phyloP scores from a whole-genome alignment of 2,797 vertebrate genomes.

The Syngnathus acus region DNA sequence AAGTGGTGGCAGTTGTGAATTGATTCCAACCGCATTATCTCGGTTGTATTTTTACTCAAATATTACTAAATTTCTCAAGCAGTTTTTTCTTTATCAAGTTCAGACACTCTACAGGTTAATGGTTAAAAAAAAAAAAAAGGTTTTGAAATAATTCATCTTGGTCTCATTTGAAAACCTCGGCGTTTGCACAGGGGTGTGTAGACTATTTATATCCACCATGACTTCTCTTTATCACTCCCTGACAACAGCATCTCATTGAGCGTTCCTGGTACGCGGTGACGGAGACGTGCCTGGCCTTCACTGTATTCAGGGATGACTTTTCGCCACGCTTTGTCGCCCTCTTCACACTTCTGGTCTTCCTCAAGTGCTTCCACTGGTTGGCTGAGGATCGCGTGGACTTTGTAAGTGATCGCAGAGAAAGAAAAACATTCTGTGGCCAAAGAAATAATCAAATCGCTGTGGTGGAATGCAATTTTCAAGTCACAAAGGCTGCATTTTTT shows the following conservation, averaged over 20 bases:
- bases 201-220: neutral
- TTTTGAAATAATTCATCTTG: neutral
- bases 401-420: slow-evolving; percentile 68
- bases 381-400: slow-evolving; percentile 95
- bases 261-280: slow-evolving; percentile 97
- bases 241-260: slow-evolving; percentile 85
- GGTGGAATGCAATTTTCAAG: too few species aligned
- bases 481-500: too few species aligned
- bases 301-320: slow-evolving; percentile 95
- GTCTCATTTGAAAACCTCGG: neutral
- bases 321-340: slow-evolving; percentile 95
- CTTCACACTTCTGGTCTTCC: slow-evolving; percentile 96
- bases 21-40: too few species aligned
- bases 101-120: neutral
- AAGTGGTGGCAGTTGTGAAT: too few species aligned
- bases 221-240: neutral
- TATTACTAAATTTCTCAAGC: too few species aligned
- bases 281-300: slow-evolving; percentile 97
- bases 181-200: neutral
- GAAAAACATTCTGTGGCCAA: too few species aligned
- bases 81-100: too few species aligned
- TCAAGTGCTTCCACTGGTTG: slow-evolving; percentile 98
- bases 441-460: too few species aligned
- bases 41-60: too few species aligned
- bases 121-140: neutral